Evolutionary conservation across 1,140 invertebrate species (phyloP), one percentile per base, ranked within the genome.

Genomic region (Drosophila pachea): DNA sequence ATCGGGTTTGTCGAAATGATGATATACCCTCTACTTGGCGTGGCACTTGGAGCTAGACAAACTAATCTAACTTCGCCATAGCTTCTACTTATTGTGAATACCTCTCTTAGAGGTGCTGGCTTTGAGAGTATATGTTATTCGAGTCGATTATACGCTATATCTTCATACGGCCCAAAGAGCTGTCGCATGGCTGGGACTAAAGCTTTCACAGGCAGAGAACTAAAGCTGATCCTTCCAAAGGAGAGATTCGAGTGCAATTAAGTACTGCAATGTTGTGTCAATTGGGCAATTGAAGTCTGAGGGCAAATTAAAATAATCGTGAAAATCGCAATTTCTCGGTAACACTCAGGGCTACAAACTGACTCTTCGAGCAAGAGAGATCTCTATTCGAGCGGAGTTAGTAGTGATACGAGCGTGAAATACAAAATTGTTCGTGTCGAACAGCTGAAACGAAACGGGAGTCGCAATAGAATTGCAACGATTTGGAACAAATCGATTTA

Each of bases 401-500:
- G 63, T 55, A 42, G 36, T 48, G 58, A 72, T 56, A 71, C 58
- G 77, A 76, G 73, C 70, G 70, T 76, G 76, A 81, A 71, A 86
- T 60, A 65, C 60, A 55, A 76, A 81, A 86, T 76, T 61, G 81
- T 31, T 71, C 60, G 81, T 79, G 48, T 52, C 66, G 60, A 74
- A 76, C 78, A 83, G 62, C 74, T 83, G 74, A 75, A 75, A 78
- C 70, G 67, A 72, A 86, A 76, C 43, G 58, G 8, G 35, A 40
- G 31, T 74, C 31, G 32, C 74, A 86, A 86, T 86, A 86, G 45
- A 86, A 86, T 77, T 66, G 43, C 77, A 81, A 52, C 81, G 82
- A 81, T 59, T 86, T 77, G 81, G 81, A 86, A 86, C 81, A 43
- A 86, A 86, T 86, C 68, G 82, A 86, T 86, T 86, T 68, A 63